A percentile compares a stretch with the other conserved stretches of the same genome.
These are phyloP conservation scores for Decapterus maruadsi DNA, from an alignment of 2,797 vertebrate genomes.

Conservation along the genomic window DNA sequence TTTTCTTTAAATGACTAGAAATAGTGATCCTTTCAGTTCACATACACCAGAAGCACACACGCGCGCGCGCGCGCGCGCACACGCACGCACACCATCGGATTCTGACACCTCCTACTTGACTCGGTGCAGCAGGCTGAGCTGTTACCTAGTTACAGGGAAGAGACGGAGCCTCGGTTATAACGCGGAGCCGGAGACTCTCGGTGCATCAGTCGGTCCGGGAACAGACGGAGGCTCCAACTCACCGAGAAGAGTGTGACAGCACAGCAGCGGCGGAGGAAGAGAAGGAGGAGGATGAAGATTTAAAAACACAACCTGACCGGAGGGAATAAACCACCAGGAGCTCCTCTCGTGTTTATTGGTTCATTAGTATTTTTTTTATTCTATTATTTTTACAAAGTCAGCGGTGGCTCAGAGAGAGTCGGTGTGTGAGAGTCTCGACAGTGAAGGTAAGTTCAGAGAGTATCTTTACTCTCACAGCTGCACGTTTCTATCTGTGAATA, in stretches of 20 bases:
- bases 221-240: conserved; percentile 28
- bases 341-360: too few relatives aligned
- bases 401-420: too few relatives aligned
- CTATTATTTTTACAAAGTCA: too few relatives aligned
- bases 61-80: conserved; percentile 2
- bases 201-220: conserved; percentile 41
- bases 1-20: too few relatives aligned
- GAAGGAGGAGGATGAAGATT: conserved; percentile 1
- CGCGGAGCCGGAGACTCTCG: conserved; percentile 46
- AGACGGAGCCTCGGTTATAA: conserved; percentile 55
- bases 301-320: conserved; percentile 14
- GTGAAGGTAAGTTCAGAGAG: too few relatives aligned
- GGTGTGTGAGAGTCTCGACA: too few relatives aligned
- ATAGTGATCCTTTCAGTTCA: too few relatives aligned
- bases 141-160: conserved; percentile 86
- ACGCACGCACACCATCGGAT: conserved; percentile 22
- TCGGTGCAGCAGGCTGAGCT: conserved; percentile 69
- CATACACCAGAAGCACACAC: neutral
- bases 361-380: too few relatives aligned
- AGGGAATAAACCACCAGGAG: too few relatives aligned
- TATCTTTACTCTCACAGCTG: too few relatives aligned
- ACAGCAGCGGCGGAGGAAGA: too few relatives aligned
- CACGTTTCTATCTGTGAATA: too few relatives aligned
- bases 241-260: neutral
- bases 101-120: conserved; percentile 79